Evolutionary conservation across 2,888 invertebrate species (phyloP), one percentile per base, ranked within the genome.

Genomic region (Drosophila paramelanica): DNA sequence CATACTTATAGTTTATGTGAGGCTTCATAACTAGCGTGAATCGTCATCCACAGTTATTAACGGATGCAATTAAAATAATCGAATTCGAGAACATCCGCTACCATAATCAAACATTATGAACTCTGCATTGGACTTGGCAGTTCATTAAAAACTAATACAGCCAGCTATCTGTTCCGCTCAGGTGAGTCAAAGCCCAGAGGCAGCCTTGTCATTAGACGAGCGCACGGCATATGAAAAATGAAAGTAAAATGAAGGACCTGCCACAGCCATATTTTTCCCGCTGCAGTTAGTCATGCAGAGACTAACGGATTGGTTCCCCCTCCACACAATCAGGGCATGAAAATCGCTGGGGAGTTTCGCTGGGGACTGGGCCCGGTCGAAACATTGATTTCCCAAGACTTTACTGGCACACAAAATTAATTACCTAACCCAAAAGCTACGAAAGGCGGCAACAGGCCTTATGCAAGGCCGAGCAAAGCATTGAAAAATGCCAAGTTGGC

Each of bases 371-470:
- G 10, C 17, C 46, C 20, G 43, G 60, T 72, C 66, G 58, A 74
- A 85, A 85, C 88, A 88, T 87, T 85, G 85, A 85, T 85, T 85
- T 85, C 85, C 85, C 89, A 83, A 87, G 85, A 89, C 89, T 84
- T 89, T 77, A 62, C 61, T 71, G 75, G 76, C 88, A 64, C 77
- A 75, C 72, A 87, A 87, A 85, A 85, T 85, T 85, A 85, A 85
- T 85, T 85, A 85, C 89, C 85, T 79, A 87, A 89, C 87, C 89
- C 73, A 83, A 86, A 84, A 84, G 83, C 70, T 70, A 56, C 70
- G 47, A 42, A 62, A 66, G 77, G 66, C 67, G 67, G 65, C 56
- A 60, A 46, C 31, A 25, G 50, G 56, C 71, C 81, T 78, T 74
- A 80, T 83, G 74, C 69, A 78, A 71, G 71, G 42, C 38, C 51